These are phyloP conservation scores for Mareca penelope DNA, from an alignment of 2,797 vertebrate species.

Conservation along the genomic window DNA sequence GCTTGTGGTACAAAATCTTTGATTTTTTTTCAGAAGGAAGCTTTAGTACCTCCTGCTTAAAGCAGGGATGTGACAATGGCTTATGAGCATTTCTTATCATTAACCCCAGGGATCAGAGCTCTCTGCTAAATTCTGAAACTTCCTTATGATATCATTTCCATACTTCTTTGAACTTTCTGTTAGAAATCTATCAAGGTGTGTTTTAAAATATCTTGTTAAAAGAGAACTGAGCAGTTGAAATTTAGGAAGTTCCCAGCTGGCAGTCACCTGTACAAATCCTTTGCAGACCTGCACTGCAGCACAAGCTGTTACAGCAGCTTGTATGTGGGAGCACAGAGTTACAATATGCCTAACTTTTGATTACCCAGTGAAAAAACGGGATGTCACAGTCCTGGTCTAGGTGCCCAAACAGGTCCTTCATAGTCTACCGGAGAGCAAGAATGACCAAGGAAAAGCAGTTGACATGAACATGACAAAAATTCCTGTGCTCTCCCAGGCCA, in stretches of 20 bases:
- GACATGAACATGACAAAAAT: not conserved
- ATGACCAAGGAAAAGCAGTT: not conserved
- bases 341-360: not conserved
- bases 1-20: not conserved
- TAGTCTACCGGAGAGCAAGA: not conserved
- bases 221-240: not conserved
- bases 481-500: not conserved
- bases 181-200: not conserved
- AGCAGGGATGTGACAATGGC: not conserved
- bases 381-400: not conserved
- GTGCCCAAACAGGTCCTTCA: not conserved
- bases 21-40: not conserved
- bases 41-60: not conserved
- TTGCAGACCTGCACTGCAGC: not conserved
- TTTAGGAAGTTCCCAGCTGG: not conserved
- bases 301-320: not conserved
- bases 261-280: not conserved
- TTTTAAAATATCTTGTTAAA: not conserved
- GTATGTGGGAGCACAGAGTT: not conserved
- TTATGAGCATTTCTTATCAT: accelerated
- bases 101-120: not conserved
- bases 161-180: not conserved
- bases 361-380: not conserved
- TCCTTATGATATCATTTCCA: not conserved
- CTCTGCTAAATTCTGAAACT: not conserved